These are phyloP conservation scores for Drosophila anomalata DNA, from an alignment of 2,888 invertebrate species.

Conservation along the genomic window DNA sequence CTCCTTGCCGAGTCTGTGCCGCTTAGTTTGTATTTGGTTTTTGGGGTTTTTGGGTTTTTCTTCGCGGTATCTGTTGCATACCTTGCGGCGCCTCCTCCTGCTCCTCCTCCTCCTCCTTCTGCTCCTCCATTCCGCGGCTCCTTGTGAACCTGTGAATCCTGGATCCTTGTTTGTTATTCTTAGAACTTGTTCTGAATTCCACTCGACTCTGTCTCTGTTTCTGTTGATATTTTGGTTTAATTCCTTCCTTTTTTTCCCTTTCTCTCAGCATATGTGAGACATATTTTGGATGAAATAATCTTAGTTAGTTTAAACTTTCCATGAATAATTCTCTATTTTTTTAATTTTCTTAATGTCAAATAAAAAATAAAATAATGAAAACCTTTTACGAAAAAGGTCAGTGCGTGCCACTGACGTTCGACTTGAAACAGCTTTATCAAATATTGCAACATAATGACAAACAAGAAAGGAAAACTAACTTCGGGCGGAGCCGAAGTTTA, in stretches of 20 bases:
- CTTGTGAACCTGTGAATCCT: constrained; percentile 3
- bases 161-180: constrained; percentile 38
- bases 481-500: no score
- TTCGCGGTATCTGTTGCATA: constrained; percentile 40
- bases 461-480: not conserved
- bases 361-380: no score
- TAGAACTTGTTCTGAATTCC: constrained; percentile 33
- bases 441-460: constrained; percentile 10
- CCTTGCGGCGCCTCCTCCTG: constrained; percentile 23
- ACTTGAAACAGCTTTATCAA: constrained; percentile 6
- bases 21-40: constrained; percentile 11
- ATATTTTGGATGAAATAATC: no score
- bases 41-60: constrained; percentile 7
- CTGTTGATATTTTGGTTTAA: not conserved
- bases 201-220: constrained; percentile 8
- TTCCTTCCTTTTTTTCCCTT: not conserved
- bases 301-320: no score
- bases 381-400: not conserved
- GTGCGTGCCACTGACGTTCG: not conserved
- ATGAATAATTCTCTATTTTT: no score
- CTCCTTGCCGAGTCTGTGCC: not conserved
- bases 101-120: no score
- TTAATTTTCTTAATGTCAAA: no score
- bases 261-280: not conserved
- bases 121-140: constrained; percentile 20